Evolutionary conservation across 1,140 invertebrate species (phyloP).

Genomic region (Zaprionus ghesquierei): DNA sequence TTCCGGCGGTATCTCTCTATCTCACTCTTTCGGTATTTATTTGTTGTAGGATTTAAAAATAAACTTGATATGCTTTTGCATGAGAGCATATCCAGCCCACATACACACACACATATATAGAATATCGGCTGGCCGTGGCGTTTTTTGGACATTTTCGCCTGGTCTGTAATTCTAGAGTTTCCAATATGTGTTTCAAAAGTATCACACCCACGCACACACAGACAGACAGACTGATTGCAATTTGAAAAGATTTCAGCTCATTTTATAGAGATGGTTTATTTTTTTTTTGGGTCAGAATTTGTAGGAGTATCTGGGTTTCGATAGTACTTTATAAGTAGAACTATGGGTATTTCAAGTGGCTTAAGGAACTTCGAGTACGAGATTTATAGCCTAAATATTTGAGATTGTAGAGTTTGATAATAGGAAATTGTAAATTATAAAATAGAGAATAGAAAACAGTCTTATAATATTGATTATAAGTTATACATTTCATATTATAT

Average conservation of each 20-base stretch:
- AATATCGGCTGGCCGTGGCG: constrained; percentile 27
- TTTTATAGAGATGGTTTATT: constrained; percentile 22
- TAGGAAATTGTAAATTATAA: not conserved
- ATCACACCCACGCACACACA: constrained; percentile 26
- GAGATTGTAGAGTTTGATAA: not conserved
- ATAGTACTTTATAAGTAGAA: not conserved
- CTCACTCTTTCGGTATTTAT: constrained; percentile 30
- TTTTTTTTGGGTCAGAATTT: constrained; percentile 61
- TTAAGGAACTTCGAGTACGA: not conserved
- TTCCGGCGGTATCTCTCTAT: constrained; percentile 23
- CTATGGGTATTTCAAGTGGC: not conserved
- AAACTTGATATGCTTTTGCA: constrained; percentile 70
- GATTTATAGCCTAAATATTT: not conserved
- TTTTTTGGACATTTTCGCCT: constrained; percentile 74
- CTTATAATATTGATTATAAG: not conserved
- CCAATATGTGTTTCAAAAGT: constrained; percentile 54
- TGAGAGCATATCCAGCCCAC: constrained; percentile 62
- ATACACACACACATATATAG: constrained; percentile 32
- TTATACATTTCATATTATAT: not conserved
- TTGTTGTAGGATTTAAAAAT: constrained; percentile 69
- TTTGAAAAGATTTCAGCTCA: constrained; percentile 56
- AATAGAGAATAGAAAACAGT: not conserved
- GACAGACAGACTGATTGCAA: constrained; percentile 53
- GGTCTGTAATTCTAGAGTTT: constrained; percentile 74
- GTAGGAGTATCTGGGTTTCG: constrained; percentile 20